Conservation (phyloP, 1,140 invertebrate genomes). For the Ips typographus region DNA sequence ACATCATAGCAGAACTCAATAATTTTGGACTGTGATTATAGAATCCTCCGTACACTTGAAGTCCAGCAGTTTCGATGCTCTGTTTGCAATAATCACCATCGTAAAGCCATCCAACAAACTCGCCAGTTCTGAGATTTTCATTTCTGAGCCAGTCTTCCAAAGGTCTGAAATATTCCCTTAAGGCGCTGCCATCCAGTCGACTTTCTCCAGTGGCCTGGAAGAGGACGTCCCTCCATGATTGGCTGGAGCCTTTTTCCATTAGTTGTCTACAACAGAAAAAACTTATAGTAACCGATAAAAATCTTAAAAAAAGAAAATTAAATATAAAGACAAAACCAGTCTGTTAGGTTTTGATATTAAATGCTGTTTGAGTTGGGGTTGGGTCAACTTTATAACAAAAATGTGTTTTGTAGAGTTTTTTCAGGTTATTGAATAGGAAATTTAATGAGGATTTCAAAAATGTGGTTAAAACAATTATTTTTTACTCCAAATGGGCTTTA, state of each 20-base stretch:
- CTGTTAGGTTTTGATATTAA: too few species aligned
- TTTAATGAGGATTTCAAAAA: too few species aligned
- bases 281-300: not conserved
- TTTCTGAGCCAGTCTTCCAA: constrained; percentile 85
- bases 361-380: too few species aligned
- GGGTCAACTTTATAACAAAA: too few species aligned
- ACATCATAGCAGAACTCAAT: not conserved
- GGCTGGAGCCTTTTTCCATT: constrained; percentile 82
- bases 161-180: constrained; percentile 92
- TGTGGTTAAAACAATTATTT: too few species aligned
- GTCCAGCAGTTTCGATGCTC: constrained; percentile 79
- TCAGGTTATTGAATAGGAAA: too few species aligned
- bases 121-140: constrained; percentile 77
- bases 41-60: constrained; percentile 79
- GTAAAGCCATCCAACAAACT: constrained; percentile 81
- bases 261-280: constrained; percentile 63
- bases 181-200: constrained; percentile 75
- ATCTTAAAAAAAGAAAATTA: too few species aligned
- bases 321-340: too few species aligned
- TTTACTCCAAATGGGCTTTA: too few species aligned
- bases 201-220: constrained; percentile 76
- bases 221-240: constrained; percentile 83
- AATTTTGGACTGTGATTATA: constrained; percentile 59
- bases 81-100: constrained; percentile 85
- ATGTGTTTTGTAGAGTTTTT: too few species aligned